Evolutionary conservation across 1,140 invertebrate genomes (phyloP).

Genomic region (Pinna nobilis): DNA sequence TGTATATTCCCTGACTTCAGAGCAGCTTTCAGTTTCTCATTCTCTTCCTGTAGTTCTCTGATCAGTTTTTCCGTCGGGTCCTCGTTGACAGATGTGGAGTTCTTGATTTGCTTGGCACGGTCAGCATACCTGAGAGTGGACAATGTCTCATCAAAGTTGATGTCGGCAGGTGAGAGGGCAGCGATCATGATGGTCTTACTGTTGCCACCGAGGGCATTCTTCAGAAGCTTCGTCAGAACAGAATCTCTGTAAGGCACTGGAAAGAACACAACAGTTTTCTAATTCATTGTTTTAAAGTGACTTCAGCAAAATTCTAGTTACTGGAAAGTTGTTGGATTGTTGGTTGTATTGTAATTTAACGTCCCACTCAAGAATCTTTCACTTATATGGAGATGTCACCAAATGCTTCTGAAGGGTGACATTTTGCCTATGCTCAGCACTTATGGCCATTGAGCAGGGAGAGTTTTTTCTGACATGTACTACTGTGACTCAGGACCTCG

Average conservation of each 20-base stretch:
- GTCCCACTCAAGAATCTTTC: too few relatives aligned
- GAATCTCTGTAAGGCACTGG: conserved; percentile 81
- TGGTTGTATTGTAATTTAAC: too few relatives aligned
- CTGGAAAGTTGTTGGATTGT: too few relatives aligned
- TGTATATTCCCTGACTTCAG: conserved; percentile 71
- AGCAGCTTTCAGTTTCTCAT: conserved; percentile 71
- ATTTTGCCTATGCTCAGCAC: too few relatives aligned
- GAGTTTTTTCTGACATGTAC: too few relatives aligned
- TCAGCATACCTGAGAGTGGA: conserved; percentile 81
- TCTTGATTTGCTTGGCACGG: conserved; percentile 80
- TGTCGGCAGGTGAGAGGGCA: conserved; percentile 80
- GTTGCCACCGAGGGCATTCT: conserved; percentile 82
- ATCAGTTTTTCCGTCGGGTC: conserved; percentile 79
- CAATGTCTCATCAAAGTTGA: conserved; percentile 81
- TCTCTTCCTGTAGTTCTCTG: conserved; percentile 76
- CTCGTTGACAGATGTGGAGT: conserved; percentile 78
- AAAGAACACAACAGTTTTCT: conserved; percentile 31
- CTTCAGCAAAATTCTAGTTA: too few relatives aligned
- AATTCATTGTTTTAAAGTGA: too few relatives aligned
- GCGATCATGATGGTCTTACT: conserved; percentile 83
- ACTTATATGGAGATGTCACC: too few relatives aligned
- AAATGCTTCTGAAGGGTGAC: too few relatives aligned
- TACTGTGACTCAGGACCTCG: too few relatives aligned
- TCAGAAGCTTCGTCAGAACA: conserved; percentile 79
- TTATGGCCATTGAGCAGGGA: too few relatives aligned